A percentile compares a stretch with the other conserved stretches of the same genome.
Conservation (phyloP, 2,113 vertebrate genomes). For the Cyanoderma ruficeps region DNA sequence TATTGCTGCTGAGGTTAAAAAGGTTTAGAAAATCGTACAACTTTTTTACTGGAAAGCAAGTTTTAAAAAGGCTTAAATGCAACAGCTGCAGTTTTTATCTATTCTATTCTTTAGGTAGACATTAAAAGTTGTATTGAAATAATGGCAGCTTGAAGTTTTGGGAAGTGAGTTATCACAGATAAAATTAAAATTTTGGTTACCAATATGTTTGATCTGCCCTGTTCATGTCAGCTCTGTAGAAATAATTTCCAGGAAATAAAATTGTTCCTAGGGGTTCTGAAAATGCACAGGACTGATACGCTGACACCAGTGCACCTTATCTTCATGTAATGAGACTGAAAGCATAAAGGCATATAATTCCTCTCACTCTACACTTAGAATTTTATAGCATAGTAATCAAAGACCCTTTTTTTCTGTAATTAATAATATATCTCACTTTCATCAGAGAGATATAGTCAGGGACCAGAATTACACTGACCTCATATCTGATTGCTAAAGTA, state of each 20-base stretch:
- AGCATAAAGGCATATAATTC: neutral
- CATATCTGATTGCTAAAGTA: neutral
- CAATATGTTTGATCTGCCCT: neutral
- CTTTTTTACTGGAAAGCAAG: conserved; percentile 41
- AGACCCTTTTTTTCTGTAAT: neutral
- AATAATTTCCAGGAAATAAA: neutral
- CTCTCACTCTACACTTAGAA: neutral
- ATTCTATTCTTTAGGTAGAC: neutral
- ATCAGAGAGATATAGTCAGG: neutral
- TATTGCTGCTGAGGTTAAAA: conserved; percentile 70
- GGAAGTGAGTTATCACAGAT: neutral
- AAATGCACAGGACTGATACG: neutral
- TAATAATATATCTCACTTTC: neutral
- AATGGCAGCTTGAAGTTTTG: neutral
- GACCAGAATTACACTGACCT: neutral
- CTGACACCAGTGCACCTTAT: neutral
- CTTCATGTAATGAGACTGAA: neutral
- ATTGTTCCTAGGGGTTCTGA: neutral
- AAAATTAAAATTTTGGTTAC: neutral
- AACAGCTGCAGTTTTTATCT: conserved; percentile 42
- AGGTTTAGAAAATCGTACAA: conserved; percentile 61
- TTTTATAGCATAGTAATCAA: neutral
- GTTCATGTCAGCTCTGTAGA: neutral
- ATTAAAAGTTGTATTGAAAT: neutral
- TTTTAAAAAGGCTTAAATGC: conserved; percentile 41